Base-by-base conservation (phyloP, 2,888 invertebrate species). In the Hoplodrina ambigua region DNA sequence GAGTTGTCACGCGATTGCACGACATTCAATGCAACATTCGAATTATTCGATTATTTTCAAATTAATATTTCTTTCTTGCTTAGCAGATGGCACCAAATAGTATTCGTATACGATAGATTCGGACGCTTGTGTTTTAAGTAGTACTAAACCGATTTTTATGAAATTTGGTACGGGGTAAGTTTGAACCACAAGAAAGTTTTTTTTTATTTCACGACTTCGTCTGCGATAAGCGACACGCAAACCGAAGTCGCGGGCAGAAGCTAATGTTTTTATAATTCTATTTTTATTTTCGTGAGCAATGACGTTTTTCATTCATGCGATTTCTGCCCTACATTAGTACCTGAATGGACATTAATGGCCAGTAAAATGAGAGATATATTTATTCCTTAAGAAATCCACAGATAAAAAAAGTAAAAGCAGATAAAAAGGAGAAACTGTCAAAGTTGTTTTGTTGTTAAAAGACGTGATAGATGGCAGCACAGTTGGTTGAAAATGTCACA, bases 391-490 rank as follows among this genome's bases (percentile, higher is more conserved):
- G 10, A 57, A 53, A 33, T 13, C 19, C 30, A 41, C 46, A 17
- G 0, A 52, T 19, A 17, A 54, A 49, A n/a, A 57, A 78, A 78
- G 58, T 44, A 61, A 49, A 11, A n/a, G 11, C 25, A 64, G 15
- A 60, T 52, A 59, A 62, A 68, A 66, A 60, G 56, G 20, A 25
- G 55, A 19, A 63, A 66, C 54, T 69, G 58, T 41, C 68, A 74
- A 75, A 60, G 33, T 49, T 78, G 57, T 78, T 74, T 69, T 56
- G 57, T 50, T 55, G 46, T 57, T 30, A 67, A 41, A 41, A 69
- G 20, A 19, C 25, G 55, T 77, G 78, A 82, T 69, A 83, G 65
- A 83, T 72, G 70, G 69, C 67, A 78, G 55, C 55, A 66, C 78
- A 61, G 71, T 57, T 25, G 57, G 58, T 41, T 19, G 53, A 53